Conservation (phyloP, 1,140 invertebrate species). For the Melitaea cinxia region DNA sequence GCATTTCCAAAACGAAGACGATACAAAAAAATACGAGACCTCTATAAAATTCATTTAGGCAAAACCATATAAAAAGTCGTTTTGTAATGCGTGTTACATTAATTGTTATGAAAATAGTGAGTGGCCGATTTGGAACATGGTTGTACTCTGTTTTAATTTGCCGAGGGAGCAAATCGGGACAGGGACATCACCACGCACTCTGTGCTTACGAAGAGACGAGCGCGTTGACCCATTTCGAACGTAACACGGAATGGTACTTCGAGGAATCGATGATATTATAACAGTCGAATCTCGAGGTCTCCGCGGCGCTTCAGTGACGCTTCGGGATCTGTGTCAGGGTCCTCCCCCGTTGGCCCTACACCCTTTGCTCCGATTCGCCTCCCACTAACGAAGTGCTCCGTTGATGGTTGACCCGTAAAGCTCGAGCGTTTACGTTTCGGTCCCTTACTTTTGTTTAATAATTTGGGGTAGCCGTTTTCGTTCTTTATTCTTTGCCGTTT, state of each 20-base stretch:
- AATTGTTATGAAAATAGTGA: slow-evolving; percentile 38
- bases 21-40: not conserved
- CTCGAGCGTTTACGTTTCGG: slow-evolving; percentile 66
- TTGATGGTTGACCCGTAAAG: slow-evolving; percentile 58
- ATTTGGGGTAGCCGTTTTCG: slow-evolving; percentile 58
- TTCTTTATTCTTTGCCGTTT: slow-evolving; percentile 39
- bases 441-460: slow-evolving; percentile 59
- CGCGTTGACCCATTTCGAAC: slow-evolving; percentile 75
- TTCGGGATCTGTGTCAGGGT: slow-evolving; percentile 78
- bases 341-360: slow-evolving; percentile 66
- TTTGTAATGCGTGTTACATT: slow-evolving; percentile 3
- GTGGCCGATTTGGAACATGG: slow-evolving; percentile 51
- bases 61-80: not conserved
- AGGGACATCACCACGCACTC: slow-evolving; percentile 60
- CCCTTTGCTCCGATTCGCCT: slow-evolving; percentile 54
- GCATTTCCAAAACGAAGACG: slow-evolving; percentile 55
- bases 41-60: not conserved
- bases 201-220: slow-evolving; percentile 49
- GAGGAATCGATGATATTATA: slow-evolving; percentile 73
- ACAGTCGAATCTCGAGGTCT: slow-evolving; percentile 73
- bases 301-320: slow-evolving; percentile 65
- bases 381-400: slow-evolving; percentile 34
- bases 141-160: slow-evolving; percentile 60
- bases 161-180: slow-evolving; percentile 65
- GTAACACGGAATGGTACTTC: slow-evolving; percentile 61